These are phyloP conservation scores for Phymanthus crucifer DNA, from an alignment of 92 coral and sea anemone species.

Conservation along the genomic window DNA sequence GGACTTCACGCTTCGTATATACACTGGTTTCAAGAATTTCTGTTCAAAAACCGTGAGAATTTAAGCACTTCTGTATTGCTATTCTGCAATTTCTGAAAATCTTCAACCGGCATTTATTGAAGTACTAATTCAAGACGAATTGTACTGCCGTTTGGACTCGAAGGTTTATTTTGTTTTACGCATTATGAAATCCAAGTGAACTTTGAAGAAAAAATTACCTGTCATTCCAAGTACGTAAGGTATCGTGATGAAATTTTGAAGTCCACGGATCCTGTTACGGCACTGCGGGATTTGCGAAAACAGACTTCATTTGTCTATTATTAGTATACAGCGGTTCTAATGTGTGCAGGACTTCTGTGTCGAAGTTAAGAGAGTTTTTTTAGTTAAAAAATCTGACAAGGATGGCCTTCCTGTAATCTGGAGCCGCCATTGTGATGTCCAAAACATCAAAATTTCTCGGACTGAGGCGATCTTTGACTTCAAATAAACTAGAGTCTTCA, in stretches of 20 bases:
- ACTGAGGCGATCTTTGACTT: conserved; percentile 1
- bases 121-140: background rate
- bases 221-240: background rate
- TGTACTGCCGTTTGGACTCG: background rate
- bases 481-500: background rate
- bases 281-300: conserved; percentile 20
- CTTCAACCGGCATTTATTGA: background rate
- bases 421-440: conserved; percentile 16
- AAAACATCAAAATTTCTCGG: conserved; percentile 10
- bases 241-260: conserved; percentile 28
- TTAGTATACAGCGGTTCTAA: background rate
- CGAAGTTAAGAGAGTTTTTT: background rate
- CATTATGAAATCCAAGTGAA: conserved; percentile 8
- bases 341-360: background rate
- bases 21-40: conserved; percentile 26
- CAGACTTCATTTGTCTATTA: background rate
- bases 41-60: conserved; percentile 8
- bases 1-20: conserved; percentile 22
- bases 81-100: conserved; percentile 4
- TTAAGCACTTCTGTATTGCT: background rate
- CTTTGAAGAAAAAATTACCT: background rate
- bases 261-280: background rate
- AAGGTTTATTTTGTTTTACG: conserved; percentile 12
- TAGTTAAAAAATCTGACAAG: background rate
- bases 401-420: background rate